These are phyloP conservation scores for Drosophila meridiana DNA, from an alignment of 2,888 invertebrate genomes.

Conservation along the genomic window DNA sequence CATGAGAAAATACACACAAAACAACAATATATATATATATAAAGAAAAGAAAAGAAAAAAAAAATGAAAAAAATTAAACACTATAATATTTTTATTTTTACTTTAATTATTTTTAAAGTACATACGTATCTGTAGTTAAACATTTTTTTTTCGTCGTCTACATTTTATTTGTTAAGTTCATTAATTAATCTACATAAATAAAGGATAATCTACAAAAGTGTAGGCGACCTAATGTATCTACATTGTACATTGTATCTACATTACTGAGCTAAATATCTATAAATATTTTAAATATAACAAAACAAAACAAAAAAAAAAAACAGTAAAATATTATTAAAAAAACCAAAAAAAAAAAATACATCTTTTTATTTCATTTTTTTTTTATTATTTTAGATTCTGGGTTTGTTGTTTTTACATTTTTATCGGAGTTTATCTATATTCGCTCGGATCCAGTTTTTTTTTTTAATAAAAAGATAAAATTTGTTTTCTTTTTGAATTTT, in stretches of 20 bases:
- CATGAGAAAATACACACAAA: constrained; percentile 25
- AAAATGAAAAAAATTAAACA: constrained; percentile 10
- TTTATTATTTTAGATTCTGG: not conserved
- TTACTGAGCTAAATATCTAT: constrained; percentile 70
- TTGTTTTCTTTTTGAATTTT: too few species aligned
- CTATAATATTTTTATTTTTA: constrained; percentile 49
- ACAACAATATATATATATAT: constrained; percentile 19
- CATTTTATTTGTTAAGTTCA: constrained; percentile 76
- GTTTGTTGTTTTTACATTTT: constrained; percentile 8
- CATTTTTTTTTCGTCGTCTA: constrained; percentile 70
- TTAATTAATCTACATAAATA: constrained; percentile 61
- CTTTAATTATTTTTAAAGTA: constrained; percentile 68
- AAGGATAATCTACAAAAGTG: constrained; percentile 27
- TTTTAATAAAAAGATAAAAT: too few species aligned
- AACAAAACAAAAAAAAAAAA: constrained; percentile 65
- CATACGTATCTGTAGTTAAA: constrained; percentile 49
- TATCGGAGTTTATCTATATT: not conserved
- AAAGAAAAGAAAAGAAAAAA: constrained; percentile 6
- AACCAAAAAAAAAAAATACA: constrained; percentile 40
- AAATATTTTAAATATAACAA: constrained; percentile 74
- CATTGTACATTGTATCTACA: constrained; percentile 76
- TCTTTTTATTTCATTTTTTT: constrained; percentile 27
- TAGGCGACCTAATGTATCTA: constrained; percentile 57
- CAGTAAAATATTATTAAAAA: constrained; percentile 76
- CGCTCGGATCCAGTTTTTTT: not conserved